phyloP scores from a whole-genome alignment of 2,888 invertebrate genomes.

The Lasioglossum marginatum region DNA sequence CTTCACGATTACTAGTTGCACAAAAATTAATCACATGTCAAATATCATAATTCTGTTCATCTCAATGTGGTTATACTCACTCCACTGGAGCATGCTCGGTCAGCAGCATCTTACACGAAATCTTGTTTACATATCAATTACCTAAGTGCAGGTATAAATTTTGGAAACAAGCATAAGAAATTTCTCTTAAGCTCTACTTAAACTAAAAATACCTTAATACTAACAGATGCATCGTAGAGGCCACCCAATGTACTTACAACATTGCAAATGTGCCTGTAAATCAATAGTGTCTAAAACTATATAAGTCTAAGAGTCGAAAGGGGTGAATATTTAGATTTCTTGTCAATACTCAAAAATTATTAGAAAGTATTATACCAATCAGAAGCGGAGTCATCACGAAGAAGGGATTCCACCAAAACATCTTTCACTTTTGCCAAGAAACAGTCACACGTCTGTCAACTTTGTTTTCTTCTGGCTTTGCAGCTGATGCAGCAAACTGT shows the following conservation, averaged over 20 bases:
- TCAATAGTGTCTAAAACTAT: constrained; percentile 73
- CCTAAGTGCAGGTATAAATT: constrained; percentile 82
- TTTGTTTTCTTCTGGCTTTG: constrained; percentile 78
- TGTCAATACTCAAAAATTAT: constrained; percentile 76
- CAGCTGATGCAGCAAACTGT: constrained; percentile 83
- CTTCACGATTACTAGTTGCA: constrained; percentile 76
- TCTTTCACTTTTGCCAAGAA: constrained; percentile 77
- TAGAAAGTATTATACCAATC: constrained; percentile 81
- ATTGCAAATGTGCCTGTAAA: constrained; percentile 81
- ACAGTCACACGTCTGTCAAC: constrained; percentile 77
- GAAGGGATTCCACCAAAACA: constrained; percentile 79
- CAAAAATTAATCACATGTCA: constrained; percentile 70
- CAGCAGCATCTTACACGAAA: constrained; percentile 79
- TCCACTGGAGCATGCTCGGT: constrained; percentile 79
- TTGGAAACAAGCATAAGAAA: constrained; percentile 77
- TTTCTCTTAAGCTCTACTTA: constrained; percentile 75
- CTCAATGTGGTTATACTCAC: constrained; percentile 79
- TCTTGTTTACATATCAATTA: constrained; percentile 82
- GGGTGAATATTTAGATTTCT: constrained; percentile 73
- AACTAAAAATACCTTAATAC: constrained; percentile 73
- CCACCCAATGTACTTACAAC: constrained; percentile 83
- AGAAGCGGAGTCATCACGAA: constrained; percentile 81
- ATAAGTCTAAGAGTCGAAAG: constrained; percentile 70
- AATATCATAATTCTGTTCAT: constrained; percentile 72
- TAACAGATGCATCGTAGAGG: constrained; percentile 78